A percentile compares a stretch with the other conserved stretches of the same genome.
Conservation (phyloP, 1,140 invertebrate species). For the Megathymus violae region DNA sequence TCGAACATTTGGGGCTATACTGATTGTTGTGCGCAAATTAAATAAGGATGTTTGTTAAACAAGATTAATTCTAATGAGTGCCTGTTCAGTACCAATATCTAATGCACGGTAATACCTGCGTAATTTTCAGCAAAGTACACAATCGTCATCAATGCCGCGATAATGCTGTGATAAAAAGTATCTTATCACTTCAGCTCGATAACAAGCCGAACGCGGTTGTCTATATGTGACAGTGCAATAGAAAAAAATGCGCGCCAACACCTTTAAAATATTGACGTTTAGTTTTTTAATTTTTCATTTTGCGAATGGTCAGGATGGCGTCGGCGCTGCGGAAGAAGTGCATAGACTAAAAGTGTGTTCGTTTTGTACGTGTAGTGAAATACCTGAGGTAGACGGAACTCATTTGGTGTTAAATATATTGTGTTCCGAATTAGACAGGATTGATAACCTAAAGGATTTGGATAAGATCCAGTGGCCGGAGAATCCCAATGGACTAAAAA, state of each 20-base stretch:
- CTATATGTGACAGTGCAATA: slow-evolving; percentile 37
- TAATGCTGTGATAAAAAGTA: slow-evolving; percentile 71
- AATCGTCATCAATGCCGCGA: slow-evolving; percentile 60
- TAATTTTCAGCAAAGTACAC: slow-evolving; percentile 68
- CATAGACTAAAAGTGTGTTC: slow-evolving; percentile 65
- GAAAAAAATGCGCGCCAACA: slow-evolving; percentile 66
- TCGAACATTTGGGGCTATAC: slow-evolving; percentile 5
- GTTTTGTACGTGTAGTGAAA: slow-evolving; percentile 77
- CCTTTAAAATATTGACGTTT: slow-evolving; percentile 61
- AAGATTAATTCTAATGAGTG: slow-evolving; percentile 1
- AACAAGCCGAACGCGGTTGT: slow-evolving; percentile 58
- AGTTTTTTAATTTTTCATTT: slow-evolving; percentile 61
- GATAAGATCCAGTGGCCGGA: slow-evolving; percentile 76
- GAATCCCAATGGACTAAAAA: slow-evolving; percentile 72
- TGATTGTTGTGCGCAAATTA: neutral
- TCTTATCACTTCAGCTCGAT: slow-evolving; percentile 76
- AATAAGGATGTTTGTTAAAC: slow-evolving; percentile 27
- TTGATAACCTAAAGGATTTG: slow-evolving; percentile 66
- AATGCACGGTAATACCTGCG: slow-evolving; percentile 39
- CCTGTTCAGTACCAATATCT: neutral
- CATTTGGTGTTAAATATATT: slow-evolving; percentile 75
- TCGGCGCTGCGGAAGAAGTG: slow-evolving; percentile 45
- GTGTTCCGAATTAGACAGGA: slow-evolving; percentile 71
- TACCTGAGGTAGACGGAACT: slow-evolving; percentile 64
- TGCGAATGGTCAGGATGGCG: slow-evolving; percentile 51